Conservation (phyloP, 2,797 vertebrate species). For the Syncerus caffer region DNA sequence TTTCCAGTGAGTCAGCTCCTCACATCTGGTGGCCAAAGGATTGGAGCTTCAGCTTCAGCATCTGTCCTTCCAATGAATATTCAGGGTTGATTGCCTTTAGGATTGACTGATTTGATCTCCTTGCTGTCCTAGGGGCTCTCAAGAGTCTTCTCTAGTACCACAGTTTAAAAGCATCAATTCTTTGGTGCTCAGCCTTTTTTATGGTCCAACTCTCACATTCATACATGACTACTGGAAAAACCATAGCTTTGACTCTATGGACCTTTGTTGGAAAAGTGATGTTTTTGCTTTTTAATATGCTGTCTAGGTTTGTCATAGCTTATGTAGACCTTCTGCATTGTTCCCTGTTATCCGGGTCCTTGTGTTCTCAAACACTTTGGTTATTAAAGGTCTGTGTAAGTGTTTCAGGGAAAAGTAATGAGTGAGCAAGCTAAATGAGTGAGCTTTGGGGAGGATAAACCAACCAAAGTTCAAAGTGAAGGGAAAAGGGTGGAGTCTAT, state of each 20-base stretch:
- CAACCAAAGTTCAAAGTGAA: not conserved
- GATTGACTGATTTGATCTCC: not conserved
- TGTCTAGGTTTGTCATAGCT: not conserved
- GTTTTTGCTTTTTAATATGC: not conserved
- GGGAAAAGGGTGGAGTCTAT: not conserved
- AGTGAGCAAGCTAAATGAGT: not conserved
- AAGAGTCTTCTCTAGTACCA: not conserved
- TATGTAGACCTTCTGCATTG: not conserved
- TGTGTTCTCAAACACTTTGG: not conserved
- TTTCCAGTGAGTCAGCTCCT: not conserved
- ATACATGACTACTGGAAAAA: not conserved
- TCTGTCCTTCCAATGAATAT: not conserved
- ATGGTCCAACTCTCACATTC: not conserved
- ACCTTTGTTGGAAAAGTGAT: not conserved
- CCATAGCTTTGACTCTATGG: not conserved
- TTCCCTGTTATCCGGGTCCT: rapidly evolving
- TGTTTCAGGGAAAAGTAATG: not conserved
- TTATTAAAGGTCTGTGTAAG: not conserved
- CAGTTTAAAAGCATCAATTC: not conserved
- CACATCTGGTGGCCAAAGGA: not conserved
- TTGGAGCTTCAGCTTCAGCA: not conserved
- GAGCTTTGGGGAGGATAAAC: not conserved
- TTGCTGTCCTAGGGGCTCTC: not conserved
- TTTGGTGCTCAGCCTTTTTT: not conserved
- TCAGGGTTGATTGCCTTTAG: not conserved